Evolutionary conservation across 2,888 invertebrate genomes (phyloP).

Genomic region (Melinaea menophilus): DNA sequence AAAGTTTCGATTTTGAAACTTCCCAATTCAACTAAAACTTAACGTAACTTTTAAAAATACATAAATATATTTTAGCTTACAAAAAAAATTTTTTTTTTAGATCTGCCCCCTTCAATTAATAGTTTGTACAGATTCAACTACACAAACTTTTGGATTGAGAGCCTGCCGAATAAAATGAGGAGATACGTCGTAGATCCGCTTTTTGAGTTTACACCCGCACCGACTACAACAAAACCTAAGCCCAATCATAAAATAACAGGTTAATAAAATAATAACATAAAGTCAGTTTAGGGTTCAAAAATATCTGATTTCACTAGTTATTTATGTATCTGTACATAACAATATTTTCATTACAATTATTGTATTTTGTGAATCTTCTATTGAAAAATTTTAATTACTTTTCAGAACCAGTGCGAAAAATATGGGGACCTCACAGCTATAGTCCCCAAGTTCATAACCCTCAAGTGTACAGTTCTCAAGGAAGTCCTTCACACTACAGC

Average conservation of each 20-base stretch:
- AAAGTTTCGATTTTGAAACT: no score
- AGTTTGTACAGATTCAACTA: constrained; percentile 87
- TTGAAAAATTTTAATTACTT: constrained; percentile 16
- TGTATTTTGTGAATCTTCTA: not conserved
- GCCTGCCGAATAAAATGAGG: constrained; percentile 85
- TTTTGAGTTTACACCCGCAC: constrained; percentile 53
- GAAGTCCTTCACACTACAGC: constrained; percentile 44
- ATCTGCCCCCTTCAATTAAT: constrained; percentile 84
- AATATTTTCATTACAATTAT: not conserved
- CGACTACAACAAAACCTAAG: constrained; percentile 49
- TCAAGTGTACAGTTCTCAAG: constrained; percentile 39
- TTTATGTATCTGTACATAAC: not conserved
- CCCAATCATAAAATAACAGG: constrained; percentile 51
- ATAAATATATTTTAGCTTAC: not conserved
- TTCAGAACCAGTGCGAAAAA: constrained; percentile 55
- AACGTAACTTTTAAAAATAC: not conserved
- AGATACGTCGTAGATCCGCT: constrained; percentile 67
- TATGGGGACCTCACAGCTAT: constrained; percentile 49
- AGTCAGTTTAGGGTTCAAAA: not conserved
- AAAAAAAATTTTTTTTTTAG: constrained; percentile 65
- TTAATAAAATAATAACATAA: constrained; percentile 27
- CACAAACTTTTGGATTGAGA: constrained; percentile 90
- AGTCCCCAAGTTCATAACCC: constrained; percentile 24
- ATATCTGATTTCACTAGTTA: not conserved
- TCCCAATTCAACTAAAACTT: no score